Percentiles rank a stretch among this genome's conserved stretches.
Conservation (phyloP, 2,888 invertebrate species). For the Tetranychus truncatus region DNA sequence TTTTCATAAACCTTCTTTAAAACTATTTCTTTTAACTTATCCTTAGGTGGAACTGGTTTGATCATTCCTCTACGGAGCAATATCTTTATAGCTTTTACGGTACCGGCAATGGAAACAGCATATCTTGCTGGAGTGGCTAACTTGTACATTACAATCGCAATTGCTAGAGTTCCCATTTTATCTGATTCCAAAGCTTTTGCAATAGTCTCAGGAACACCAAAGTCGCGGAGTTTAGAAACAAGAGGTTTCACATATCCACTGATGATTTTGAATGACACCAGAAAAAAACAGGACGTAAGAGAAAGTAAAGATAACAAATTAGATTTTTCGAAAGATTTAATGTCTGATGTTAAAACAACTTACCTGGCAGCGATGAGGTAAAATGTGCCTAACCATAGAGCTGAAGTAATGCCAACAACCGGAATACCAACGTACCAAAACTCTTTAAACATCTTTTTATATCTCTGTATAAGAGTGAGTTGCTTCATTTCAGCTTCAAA, state of each 20-base stretch:
- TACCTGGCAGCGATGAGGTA: slow-evolving; percentile 72
- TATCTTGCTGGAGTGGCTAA: slow-evolving; percentile 73
- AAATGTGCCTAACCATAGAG: slow-evolving; percentile 68
- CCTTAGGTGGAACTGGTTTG: slow-evolving; percentile 23
- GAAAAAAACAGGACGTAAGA: neutral
- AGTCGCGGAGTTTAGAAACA: slow-evolving; percentile 50
- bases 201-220: slow-evolving; percentile 58
- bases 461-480: slow-evolving; percentile 51
- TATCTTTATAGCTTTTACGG: slow-evolving; percentile 23
- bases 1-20: neutral
- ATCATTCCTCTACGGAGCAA: slow-evolving; percentile 23
- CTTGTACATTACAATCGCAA: slow-evolving; percentile 82
- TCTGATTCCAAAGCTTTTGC: slow-evolving; percentile 46
- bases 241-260: slow-evolving; percentile 72
- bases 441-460: slow-evolving; percentile 77
- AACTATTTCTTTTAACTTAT: slow-evolving; percentile 20
- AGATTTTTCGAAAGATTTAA: neutral
- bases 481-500: slow-evolving; percentile 30
- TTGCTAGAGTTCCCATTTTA: slow-evolving; percentile 68
- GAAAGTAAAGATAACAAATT: slow-evolving; percentile 14
- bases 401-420: slow-evolving; percentile 72
- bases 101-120: slow-evolving; percentile 48
- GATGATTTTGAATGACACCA: slow-evolving; percentile 27
- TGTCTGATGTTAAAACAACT: slow-evolving; percentile 24
- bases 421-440: slow-evolving; percentile 93